Evolutionary conservation across 2,797 vertebrate species (phyloP), one percentile per base, ranked within the genome.

Genomic region (Hydrocynus forskahlii): DNA sequence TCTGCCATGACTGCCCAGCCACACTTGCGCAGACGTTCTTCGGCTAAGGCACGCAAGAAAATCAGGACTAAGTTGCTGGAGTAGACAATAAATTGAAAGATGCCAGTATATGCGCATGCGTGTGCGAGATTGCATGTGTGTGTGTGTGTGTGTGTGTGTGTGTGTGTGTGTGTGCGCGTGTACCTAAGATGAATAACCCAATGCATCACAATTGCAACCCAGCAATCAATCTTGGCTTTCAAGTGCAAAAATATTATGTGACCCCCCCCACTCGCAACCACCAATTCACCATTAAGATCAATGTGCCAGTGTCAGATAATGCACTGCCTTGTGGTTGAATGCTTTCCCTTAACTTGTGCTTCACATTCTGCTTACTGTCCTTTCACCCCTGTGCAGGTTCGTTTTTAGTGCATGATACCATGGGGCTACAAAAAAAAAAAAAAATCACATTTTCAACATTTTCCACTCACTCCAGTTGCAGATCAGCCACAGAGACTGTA

Each of bases 1-100:
- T 83, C 52, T 73, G 69, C 38, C 13, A 21, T 52, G 52, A 83
- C 76, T 85, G 69, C 75, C 50, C 54, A 9, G 70, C 55, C 59
- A 55, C 71, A 84, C 19, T 85, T 23, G 52, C 50, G 60, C 29
- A 62, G 74, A 66, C 76, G 64, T 60, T 79, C 63, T 75, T 79
- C 64, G 23, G 72, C 76, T 43, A 19, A 74, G 57, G n/a, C 21
- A 10, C 66, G 35, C 54, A 63, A 75, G 79, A 52, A 76, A 83
- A 75, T 78, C 60, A 70, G 59, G 23, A 73, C 68, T 79, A 76
- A 76, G 80, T 76, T 77, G 76, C 81, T 48, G 78, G 73, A 79
- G 76, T 75, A 83, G 70, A 79, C 83, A 85, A 81, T 81, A 83
- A 85, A 83, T 55, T 81, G 57, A 79, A 83, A 73, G 48, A 68